Conservation (phyloP, 1,140 invertebrate species). For the Capitella teleta region DNA sequence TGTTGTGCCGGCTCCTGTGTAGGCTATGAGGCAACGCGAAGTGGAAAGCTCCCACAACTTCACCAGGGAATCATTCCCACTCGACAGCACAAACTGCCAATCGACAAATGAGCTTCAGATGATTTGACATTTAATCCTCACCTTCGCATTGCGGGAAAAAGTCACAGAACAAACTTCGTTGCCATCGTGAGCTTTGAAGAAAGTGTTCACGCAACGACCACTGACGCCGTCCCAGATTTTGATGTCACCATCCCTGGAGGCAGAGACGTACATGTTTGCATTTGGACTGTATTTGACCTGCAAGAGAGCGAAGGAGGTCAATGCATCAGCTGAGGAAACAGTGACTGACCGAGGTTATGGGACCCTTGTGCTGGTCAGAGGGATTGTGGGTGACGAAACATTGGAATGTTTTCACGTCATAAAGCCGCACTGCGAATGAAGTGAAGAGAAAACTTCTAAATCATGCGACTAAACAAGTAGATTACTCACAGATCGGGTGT, state of each 20-base stretch:
- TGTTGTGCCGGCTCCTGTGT: slow-evolving; percentile 89
- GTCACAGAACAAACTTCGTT: slow-evolving; percentile 84
- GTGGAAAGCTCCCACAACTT: slow-evolving; percentile 97
- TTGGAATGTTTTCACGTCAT: slow-evolving; percentile 89
- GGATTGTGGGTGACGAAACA: slow-evolving; percentile 88
- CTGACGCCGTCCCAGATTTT: slow-evolving; percentile 93
- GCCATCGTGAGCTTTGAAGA: slow-evolving; percentile 84
- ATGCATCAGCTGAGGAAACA: no score
- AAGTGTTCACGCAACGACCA: slow-evolving; percentile 87
- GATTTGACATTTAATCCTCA: slow-evolving; percentile 34
- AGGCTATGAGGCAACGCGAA: slow-evolving; percentile 81
- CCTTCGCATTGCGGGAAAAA: slow-evolving; percentile 94
- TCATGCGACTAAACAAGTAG: slow-evolving; percentile 1
- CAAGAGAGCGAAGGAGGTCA: no score
- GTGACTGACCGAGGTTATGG: slow-evolving; percentile 63
- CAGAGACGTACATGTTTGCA: slow-evolving; percentile 77
- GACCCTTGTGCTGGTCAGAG: slow-evolving; percentile 77
- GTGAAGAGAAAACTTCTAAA: slow-evolving; percentile 8
- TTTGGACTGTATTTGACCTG: slow-evolving; percentile 62
- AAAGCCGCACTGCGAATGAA: slow-evolving; percentile 62
- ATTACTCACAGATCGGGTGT: slow-evolving; percentile 56
- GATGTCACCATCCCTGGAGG: slow-evolving; percentile 83
- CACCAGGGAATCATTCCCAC: slow-evolving; percentile 90
- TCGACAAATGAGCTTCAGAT: not conserved
- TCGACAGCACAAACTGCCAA: slow-evolving; percentile 78